These are phyloP conservation scores for Neodiprion pinetum DNA, from an alignment of 1,140 invertebrate genomes.

Conservation along the genomic window DNA sequence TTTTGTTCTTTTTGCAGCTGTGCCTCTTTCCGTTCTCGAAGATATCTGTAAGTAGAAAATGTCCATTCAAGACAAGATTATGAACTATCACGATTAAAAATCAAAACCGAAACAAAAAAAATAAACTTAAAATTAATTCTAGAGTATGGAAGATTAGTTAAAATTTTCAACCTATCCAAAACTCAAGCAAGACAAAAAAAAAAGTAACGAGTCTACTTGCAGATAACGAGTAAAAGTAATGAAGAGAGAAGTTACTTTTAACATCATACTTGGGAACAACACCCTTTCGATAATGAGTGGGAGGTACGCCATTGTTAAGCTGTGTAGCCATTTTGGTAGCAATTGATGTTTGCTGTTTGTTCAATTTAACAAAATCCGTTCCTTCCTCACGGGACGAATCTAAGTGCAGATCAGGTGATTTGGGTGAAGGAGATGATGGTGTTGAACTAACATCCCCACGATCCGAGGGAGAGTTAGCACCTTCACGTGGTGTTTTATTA, in stretches of 20 bases:
- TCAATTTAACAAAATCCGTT: slow-evolving; percentile 37
- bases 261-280: slow-evolving; percentile 57
- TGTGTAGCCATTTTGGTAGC: slow-evolving; percentile 39
- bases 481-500: slow-evolving; percentile 9
- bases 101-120: neutral
- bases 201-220: too few relatives aligned
- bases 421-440: neutral
- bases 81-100: too few relatives aligned
- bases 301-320: slow-evolving; percentile 40
- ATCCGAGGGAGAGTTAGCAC: slow-evolving; percentile 26
- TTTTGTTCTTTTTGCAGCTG: slow-evolving; percentile 60
- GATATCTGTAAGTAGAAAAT: slow-evolving; percentile 35
- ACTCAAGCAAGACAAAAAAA: too few relatives aligned
- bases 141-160: too few relatives aligned
- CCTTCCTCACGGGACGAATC: slow-evolving; percentile 23
- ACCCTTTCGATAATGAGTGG: slow-evolving; percentile 51
- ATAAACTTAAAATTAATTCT: too few relatives aligned
- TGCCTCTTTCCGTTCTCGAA: slow-evolving; percentile 50
- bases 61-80: too few relatives aligned
- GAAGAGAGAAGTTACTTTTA: slow-evolving; percentile 24
- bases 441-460: slow-evolving; percentile 25
- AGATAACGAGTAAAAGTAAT: slow-evolving; percentile 13
- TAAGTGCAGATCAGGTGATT: neutral
- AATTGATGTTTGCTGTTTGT: slow-evolving; percentile 36
- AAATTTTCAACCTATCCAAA: too few relatives aligned